Evolutionary conservation across 2,888 invertebrate genomes (phyloP).

Genomic region (Drosophila nigricruria): DNA sequence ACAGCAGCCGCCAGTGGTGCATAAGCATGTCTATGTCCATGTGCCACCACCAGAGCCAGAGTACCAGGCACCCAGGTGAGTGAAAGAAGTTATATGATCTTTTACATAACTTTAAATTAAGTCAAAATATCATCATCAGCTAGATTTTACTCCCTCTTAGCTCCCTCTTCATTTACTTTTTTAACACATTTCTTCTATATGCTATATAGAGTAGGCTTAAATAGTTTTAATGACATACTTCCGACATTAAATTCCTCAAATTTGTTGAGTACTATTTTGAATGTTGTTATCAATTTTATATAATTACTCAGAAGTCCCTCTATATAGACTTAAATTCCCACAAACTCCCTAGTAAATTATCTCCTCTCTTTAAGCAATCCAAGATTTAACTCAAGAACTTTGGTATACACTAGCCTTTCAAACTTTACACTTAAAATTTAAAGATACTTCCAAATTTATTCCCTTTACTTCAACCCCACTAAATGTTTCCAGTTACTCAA

Average conservation of each 20-base stretch:
- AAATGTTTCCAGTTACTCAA: background rate
- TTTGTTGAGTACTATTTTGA: background rate
- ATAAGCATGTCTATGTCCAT: conserved; percentile 96
- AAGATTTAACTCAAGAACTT: background rate
- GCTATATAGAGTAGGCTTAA: background rate
- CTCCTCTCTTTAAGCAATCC: background rate
- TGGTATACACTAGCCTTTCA: background rate
- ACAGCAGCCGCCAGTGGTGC: conserved; percentile 91
- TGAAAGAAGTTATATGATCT: conserved; percentile 24
- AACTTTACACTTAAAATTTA: background rate
- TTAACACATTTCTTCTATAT: background rate
- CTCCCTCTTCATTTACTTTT: background rate
- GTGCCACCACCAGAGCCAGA: conserved; percentile 95
- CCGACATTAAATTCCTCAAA: background rate
- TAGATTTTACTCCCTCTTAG: background rate
- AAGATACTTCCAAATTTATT: background rate
- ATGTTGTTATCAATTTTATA: background rate
- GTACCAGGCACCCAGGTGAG: conserved; percentile 88
- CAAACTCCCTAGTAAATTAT: no score
- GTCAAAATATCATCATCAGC: background rate
- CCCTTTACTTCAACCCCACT: background rate
- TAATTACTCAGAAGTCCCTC: background rate
- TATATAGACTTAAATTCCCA: no score
- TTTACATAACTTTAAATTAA: background rate
- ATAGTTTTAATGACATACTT: background rate